Conservation (phyloP, 2,113 vertebrate genomes). For the Actinemys pallida region DNA sequence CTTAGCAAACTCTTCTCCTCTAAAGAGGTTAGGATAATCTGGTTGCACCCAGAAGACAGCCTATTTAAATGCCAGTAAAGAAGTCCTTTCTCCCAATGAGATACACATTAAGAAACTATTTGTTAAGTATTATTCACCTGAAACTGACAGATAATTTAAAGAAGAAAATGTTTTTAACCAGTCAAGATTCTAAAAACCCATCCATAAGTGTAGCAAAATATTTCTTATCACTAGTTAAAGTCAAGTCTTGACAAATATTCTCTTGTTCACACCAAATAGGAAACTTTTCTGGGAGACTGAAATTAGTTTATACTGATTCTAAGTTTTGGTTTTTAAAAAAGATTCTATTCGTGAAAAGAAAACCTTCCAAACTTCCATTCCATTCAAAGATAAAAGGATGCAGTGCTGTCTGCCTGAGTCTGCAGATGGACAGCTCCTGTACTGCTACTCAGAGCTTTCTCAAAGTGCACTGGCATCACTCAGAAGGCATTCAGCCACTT, state of each 20-base stretch:
- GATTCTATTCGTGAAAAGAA: neutral
- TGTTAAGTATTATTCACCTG: constrained; percentile 4
- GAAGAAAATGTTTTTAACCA: constrained; percentile 14
- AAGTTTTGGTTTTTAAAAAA: neutral
- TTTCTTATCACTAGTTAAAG: constrained; percentile 17
- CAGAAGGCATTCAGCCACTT: neutral
- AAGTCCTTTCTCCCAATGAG: neutral
- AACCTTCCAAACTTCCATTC: neutral
- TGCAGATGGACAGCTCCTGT: neutral
- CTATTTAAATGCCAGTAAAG: neutral
- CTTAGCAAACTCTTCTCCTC: neutral
- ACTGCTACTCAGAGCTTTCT: neutral
- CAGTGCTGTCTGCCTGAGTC: neutral
- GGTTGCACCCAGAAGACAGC: neutral
- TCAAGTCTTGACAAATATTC: neutral
- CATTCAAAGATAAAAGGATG: neutral
- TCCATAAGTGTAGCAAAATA: constrained; percentile 16
- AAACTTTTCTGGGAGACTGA: neutral
- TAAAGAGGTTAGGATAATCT: neutral
- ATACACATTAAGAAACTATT: neutral
- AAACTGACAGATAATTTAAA: constrained; percentile 1
- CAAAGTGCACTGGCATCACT: neutral
- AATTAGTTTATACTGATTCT: neutral
- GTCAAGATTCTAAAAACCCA: constrained; percentile 5
- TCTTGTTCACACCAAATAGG: neutral